phyloP scores from a whole-genome alignment of 2,888 invertebrate species.

The Thyatira batis region DNA sequence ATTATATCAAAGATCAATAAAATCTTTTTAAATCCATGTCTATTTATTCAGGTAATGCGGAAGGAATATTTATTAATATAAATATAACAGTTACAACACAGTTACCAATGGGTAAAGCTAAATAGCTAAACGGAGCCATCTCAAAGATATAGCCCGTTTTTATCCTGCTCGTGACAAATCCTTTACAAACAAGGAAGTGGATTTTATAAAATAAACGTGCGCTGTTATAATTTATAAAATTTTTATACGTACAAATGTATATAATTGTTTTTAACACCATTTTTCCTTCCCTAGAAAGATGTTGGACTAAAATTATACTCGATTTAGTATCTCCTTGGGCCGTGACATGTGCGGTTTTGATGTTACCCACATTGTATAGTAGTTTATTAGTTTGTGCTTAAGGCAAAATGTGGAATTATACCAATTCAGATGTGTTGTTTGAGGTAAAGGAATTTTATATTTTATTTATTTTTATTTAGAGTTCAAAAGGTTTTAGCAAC shows the following conservation, averaged over 20 bases:
- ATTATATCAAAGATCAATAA: too few species aligned
- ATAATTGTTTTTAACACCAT: slow-evolving; percentile 37
- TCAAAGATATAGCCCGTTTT: slow-evolving; percentile 10
- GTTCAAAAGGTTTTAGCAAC: slow-evolving; percentile 11
- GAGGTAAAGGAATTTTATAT: slow-evolving; percentile 36
- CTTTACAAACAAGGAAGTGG: slow-evolving; percentile 41
- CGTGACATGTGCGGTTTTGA: slow-evolving; percentile 16
- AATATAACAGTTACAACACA: not conserved
- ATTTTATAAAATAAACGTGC: slow-evolving; percentile 23
- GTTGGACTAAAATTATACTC: slow-evolving; percentile 12
- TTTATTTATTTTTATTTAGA: slow-evolving; percentile 5
- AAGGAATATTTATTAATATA: too few species aligned
- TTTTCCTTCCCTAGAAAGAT: slow-evolving; percentile 45
- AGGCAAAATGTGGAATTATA: slow-evolving; percentile 46
- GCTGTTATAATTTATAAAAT: slow-evolving; percentile 30
- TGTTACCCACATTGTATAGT: slow-evolving; percentile 1
- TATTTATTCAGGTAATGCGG: too few species aligned
- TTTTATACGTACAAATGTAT: slow-evolving; percentile 31
- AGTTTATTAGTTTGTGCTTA: too few species aligned
- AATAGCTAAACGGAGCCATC: not conserved
- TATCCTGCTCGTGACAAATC: slow-evolving; percentile 36
- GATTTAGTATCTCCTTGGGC: slow-evolving; percentile 14
- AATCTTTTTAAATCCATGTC: too few species aligned
- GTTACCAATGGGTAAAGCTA: not conserved
- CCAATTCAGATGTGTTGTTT: slow-evolving; percentile 37